Conservation (phyloP, 2,797 vertebrate genomes). For the Threskiornis aethiopicus region DNA sequence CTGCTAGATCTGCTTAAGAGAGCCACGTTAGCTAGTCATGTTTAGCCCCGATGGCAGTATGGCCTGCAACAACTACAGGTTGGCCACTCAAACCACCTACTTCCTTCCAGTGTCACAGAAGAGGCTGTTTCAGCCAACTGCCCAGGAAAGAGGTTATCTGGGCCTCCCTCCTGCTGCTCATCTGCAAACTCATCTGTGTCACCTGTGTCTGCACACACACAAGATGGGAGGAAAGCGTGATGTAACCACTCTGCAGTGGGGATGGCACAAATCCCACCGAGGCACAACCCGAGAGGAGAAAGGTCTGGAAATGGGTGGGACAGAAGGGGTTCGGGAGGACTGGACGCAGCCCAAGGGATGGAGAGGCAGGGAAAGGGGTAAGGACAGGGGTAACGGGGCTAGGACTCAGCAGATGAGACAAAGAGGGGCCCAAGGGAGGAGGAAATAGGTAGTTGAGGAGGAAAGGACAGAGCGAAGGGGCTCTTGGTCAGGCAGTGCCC, state of each 20-base stretch:
- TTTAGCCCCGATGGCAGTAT: fast-evolving
- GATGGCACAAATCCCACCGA: background rate
- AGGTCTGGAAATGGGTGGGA: background rate
- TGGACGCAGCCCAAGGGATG: background rate
- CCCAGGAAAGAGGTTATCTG: background rate
- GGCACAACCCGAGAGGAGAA: background rate
- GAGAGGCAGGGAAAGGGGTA: background rate
- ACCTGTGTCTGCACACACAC: background rate
- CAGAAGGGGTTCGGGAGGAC: background rate
- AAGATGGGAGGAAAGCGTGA: background rate
- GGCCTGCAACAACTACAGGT: fast-evolving
- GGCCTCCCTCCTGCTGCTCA: background rate
- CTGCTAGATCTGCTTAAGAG: background rate
- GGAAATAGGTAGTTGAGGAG: fast-evolving
- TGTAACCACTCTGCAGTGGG: fast-evolving
- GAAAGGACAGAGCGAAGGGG: background rate
- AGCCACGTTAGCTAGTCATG: fast-evolving
- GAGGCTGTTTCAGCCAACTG: background rate
- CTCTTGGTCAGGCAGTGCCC: background rate
- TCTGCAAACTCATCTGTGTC: background rate
- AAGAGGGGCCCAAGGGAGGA: fast-evolving
- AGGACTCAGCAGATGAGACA: background rate
- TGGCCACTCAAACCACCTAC: background rate
- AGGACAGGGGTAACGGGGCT: fast-evolving
- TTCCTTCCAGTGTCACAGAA: background rate